phyloP scores from a whole-genome alignment of 2,888 invertebrate genomes.

The Cremastinae sp. region DNA sequence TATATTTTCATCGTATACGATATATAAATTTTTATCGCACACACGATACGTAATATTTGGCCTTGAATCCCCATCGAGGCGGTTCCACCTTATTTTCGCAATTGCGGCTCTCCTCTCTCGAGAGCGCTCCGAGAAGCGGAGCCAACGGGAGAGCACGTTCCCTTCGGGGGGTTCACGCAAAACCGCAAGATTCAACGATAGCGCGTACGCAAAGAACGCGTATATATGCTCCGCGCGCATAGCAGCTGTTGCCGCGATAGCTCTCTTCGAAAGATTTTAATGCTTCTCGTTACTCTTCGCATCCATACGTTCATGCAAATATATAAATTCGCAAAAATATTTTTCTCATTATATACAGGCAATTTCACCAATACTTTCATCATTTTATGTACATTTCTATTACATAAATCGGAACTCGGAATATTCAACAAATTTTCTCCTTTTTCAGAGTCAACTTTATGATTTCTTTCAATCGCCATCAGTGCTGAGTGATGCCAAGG shows the following conservation, averaged over 20 bases:
- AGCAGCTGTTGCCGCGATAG: conserved; percentile 79
- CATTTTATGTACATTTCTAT: no score
- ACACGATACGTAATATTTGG: conserved; percentile 7
- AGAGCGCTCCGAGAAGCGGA: conserved; percentile 18
- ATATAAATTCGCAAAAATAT: not conserved
- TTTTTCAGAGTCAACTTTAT: no score
- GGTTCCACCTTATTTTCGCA: conserved; percentile 54
- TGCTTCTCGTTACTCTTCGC: conserved; percentile 57
- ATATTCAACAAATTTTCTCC: no score
- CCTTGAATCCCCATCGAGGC: conserved; percentile 42
- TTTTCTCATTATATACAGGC: conserved; percentile 28
- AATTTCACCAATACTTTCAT: not conserved
- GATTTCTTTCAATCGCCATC: no score
- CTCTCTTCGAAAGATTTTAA: conserved; percentile 62
- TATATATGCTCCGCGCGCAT: conserved; percentile 73
- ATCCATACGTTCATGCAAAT: not conserved
- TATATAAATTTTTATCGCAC: not conserved
- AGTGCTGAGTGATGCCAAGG: no score
- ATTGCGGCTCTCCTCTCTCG: conserved; percentile 44
- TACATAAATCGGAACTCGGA: no score
- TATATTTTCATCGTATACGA: conserved; percentile 10
- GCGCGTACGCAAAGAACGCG: conserved; percentile 65
- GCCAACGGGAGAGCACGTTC: conserved; percentile 7
- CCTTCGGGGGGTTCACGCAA: conserved; percentile 56
- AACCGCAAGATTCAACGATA: conserved; percentile 66